Conservation (phyloP, 2,797 vertebrate genomes). For the Nyctalus aviator region DNA sequence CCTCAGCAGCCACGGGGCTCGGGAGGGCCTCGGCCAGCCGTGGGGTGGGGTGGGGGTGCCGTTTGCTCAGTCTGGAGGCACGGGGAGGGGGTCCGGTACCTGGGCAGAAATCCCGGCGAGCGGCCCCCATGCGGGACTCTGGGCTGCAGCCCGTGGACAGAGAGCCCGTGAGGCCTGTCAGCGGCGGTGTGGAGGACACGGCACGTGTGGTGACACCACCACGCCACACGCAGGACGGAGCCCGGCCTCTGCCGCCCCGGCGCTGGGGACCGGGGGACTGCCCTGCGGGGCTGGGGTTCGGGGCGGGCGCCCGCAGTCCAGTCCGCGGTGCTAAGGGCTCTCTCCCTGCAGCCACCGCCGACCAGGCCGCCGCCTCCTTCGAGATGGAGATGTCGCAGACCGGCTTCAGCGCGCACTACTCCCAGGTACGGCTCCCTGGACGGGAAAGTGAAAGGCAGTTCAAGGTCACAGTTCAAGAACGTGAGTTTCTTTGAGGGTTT, state of each 20-base stretch:
- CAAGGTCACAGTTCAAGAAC: not conserved
- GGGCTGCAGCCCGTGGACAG: accelerated
- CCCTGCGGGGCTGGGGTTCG: not conserved
- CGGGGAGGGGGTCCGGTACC: not conserved
- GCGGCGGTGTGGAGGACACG: not conserved
- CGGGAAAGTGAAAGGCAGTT: not conserved
- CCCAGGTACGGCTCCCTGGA: conserved; percentile 89
- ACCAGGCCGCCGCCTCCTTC: conserved; percentile 94
- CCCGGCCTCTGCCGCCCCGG: not conserved
- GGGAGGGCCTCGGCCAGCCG: not conserved
- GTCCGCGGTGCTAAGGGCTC: not conserved
- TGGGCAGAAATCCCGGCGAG: not conserved
- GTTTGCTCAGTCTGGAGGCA: not conserved
- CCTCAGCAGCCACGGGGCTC: not conserved
- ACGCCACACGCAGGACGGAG: not conserved
- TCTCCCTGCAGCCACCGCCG: conserved; percentile 91
- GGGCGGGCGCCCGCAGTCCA: too few species aligned
- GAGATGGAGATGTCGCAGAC: conserved; percentile 99
- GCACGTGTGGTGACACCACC: not conserved
- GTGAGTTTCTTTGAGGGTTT: not conserved
- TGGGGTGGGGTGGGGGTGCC: not conserved
- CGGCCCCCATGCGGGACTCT: not conserved
- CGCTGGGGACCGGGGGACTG: too few species aligned
- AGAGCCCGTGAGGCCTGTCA: accelerated
- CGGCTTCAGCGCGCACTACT: conserved; percentile 96